A percentile compares a stretch with the other conserved stretches of the same genome.
phyloP scores from a whole-genome alignment of 2,797 vertebrate species.

The Bothrops alternatus region DNA sequence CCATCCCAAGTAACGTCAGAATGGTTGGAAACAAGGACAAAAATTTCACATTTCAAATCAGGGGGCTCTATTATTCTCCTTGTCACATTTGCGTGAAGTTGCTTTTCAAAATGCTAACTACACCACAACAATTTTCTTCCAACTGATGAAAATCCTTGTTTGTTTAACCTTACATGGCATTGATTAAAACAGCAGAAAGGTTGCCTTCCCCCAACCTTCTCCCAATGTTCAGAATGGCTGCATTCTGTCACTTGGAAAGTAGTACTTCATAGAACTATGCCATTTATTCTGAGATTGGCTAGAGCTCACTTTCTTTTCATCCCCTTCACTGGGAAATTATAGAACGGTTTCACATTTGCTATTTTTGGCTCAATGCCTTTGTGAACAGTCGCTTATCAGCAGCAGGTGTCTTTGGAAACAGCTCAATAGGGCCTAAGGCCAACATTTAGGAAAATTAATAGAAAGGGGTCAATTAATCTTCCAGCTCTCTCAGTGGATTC shows the following conservation, averaged over 20 bases:
- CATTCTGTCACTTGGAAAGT: background rate
- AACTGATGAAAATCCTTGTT: constrained; percentile 36
- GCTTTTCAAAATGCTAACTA: constrained; percentile 28
- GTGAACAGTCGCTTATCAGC: background rate
- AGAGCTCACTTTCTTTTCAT: background rate
- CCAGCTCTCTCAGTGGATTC: background rate
- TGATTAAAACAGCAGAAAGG: background rate
- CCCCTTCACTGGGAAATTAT: background rate
- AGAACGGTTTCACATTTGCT: background rate
- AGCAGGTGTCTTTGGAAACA: background rate
- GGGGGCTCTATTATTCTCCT: constrained; percentile 24
- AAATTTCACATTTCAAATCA: constrained; percentile 16
- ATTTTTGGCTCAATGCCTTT: background rate
- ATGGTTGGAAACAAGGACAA: background rate
- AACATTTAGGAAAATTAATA: background rate
- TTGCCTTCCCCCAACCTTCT: background rate
- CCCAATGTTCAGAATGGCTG: background rate
- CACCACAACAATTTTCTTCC: constrained; percentile 35
- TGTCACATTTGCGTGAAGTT: background rate
- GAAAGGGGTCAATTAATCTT: background rate
- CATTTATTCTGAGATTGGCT: background rate
- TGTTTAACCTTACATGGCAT: constrained; percentile 4
- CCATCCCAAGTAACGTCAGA: background rate
- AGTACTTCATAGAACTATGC: background rate
- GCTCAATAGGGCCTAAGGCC: background rate